Conservation (phyloP, 2,113 vertebrate genomes). For the Epinephelus lanceolatus region DNA sequence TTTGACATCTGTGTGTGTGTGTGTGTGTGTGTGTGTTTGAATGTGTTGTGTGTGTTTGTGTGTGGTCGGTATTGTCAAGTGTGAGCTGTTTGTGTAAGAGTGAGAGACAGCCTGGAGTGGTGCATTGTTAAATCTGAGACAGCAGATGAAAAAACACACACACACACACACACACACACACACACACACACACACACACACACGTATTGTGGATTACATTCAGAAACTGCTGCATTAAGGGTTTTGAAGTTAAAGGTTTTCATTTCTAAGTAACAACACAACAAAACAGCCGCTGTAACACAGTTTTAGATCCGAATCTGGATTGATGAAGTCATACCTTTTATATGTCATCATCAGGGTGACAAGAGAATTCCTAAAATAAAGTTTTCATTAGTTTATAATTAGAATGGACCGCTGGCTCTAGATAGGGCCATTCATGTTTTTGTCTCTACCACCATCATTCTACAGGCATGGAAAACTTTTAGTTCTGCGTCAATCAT, state of each 20-base stretch:
- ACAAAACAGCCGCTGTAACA: not conserved
- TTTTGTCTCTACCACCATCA: too few relatives aligned
- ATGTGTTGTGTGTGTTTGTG: not conserved
- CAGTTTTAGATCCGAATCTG: not conserved
- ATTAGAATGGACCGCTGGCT: too few relatives aligned
- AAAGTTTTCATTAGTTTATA: too few relatives aligned
- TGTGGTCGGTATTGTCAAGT: slow-evolving; percentile 15
- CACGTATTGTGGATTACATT: slow-evolving; percentile 13
- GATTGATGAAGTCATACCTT: not conserved
- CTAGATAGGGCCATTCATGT: too few relatives aligned
- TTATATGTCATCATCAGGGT: not conserved
- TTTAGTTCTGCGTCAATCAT: not conserved
- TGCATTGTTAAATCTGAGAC: slow-evolving; percentile 36
- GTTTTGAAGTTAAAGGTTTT: slow-evolving; percentile 12
- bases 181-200: not conserved
- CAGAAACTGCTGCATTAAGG: not conserved
- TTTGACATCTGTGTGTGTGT: slow-evolving; percentile 25
- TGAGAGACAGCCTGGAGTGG: slow-evolving; percentile 42
- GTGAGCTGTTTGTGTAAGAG: slow-evolving; percentile 29
- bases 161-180: fast-evolving
- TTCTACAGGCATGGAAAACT: too few relatives aligned
- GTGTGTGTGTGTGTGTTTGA: slow-evolving; percentile 10
- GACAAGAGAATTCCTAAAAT: not conserved
- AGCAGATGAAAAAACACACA: not conserved
- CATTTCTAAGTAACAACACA: not conserved